Evolutionary conservation across 2,113 vertebrate genomes (phyloP), one percentile per base, ranked within the genome.

Genomic region (Poeciliopsis occidentalis): DNA sequence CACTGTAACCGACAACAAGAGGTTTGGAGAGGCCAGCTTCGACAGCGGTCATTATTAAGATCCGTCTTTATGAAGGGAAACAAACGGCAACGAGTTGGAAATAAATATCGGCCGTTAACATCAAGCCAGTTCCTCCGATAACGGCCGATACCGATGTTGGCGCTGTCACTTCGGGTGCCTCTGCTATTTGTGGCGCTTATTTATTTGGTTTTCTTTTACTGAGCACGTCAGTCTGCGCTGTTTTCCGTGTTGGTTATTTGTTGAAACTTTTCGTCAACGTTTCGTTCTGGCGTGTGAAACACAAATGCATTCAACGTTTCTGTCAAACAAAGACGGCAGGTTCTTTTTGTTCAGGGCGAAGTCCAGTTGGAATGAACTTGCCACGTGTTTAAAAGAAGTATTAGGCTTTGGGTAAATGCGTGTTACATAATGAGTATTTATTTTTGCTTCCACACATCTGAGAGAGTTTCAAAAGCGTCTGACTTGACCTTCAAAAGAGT

Each of bases 1-100:
- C 72, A 51, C 44, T 71, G 79, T 71, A 37, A 83, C 76, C 81
- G 80, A 86, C 80, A 66, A 72, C 79, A 30, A 30, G 30, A 72
- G 75, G 76, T 41, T 69, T 79, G 81, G 76, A 84, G 73, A 72
- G 74, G 79, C 78, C 70, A 60, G 44, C 31, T 69, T 26, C 71
- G 57, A 44, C 6, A 12, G 65, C 12, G 22, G 41, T 10, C 11
- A 22, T 71, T 65, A 75, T 60, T 26, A 74, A 79, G 67, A 71
- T 65, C 64, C 22, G 29, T 64, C 64, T 78, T 61, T 51, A 24
- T 8, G n/a, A 54, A 24, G 51, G 24, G 51, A 37, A 37, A 37
- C 34, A 37, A 37, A 11, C 34, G 10, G 34, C 34, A 37, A 12
- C 10, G 2, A 37, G 34, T 37, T 37, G 34, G 34, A 12, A 37